phyloP scores from a whole-genome alignment of 2,888 invertebrate species.

The Sepiola atlantica region DNA sequence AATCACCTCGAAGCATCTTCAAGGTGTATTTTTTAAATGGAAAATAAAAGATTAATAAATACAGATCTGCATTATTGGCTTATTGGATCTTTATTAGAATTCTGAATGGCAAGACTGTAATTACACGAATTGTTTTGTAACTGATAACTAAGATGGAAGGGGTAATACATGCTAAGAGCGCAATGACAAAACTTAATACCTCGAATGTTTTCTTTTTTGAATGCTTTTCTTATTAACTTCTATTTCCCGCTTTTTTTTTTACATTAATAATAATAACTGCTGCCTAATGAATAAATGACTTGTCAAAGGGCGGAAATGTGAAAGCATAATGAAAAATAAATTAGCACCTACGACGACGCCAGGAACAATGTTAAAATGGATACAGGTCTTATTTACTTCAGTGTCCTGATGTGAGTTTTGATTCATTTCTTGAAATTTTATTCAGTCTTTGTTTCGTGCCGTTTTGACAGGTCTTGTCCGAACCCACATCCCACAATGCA shows the following conservation, averaged over 20 bases:
- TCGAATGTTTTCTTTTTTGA: too few species aligned
- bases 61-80: too few species aligned
- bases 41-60: too few species aligned
- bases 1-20: too few species aligned
- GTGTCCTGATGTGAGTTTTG: background rate
- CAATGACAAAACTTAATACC: background rate
- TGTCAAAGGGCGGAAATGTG: background rate
- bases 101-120: background rate
- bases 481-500: background rate
- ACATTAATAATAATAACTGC: background rate
- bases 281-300: background rate
- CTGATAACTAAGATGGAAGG: background rate
- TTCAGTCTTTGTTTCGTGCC: background rate
- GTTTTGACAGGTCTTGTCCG: background rate
- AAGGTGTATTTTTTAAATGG: too few species aligned
- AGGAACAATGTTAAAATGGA: background rate
- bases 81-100: background rate
- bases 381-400: background rate
- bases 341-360: background rate
- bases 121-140: background rate
- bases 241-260: background rate
- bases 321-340: constrained; percentile 21
- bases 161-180: background rate
- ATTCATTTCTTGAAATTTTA: background rate
- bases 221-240: too few species aligned